A percentile compares a stretch with the other conserved stretches of the same genome.
phyloP scores from a whole-genome alignment of 2,797 vertebrate species.

The Picus viridis region DNA sequence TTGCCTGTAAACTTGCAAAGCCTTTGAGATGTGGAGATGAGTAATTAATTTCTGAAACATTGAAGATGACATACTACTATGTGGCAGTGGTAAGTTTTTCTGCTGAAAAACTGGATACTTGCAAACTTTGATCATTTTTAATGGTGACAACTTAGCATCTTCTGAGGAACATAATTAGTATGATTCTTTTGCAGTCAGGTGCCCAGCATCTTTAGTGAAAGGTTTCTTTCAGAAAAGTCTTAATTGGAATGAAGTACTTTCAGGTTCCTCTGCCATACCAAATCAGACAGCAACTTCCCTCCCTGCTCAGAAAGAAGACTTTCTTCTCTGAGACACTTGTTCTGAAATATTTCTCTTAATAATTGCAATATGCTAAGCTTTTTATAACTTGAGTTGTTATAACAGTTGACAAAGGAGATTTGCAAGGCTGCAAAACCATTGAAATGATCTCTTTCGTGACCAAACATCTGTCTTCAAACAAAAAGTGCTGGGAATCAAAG shows the following conservation, averaged over 20 bases:
- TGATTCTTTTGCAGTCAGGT: neutral
- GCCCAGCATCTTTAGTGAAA: neutral
- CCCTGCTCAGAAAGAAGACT: neutral
- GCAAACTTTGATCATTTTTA: neutral
- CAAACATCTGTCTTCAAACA: neutral
- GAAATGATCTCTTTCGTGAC: neutral
- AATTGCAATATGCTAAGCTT: neutral
- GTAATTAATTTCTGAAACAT: neutral
- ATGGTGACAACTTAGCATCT: neutral
- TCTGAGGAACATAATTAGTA: neutral
- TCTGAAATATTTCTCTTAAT: neutral
- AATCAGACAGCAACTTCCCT: neutral
- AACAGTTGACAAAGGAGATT: neutral
- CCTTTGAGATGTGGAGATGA: neutral
- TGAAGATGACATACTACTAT: neutral
- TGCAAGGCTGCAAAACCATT: neutral
- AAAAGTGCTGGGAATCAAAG: neutral
- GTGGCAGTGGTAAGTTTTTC: neutral
- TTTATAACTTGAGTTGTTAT: neutral
- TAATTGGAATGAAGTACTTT: neutral
- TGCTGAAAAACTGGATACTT: neutral
- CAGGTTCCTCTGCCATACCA: neutral
- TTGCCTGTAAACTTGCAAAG: neutral
- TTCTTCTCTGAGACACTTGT: neutral
- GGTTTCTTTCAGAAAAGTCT: neutral